These are phyloP conservation scores for Austrolebias charrua DNA, from an alignment of 2,797 vertebrate species.

Conservation along the genomic window DNA sequence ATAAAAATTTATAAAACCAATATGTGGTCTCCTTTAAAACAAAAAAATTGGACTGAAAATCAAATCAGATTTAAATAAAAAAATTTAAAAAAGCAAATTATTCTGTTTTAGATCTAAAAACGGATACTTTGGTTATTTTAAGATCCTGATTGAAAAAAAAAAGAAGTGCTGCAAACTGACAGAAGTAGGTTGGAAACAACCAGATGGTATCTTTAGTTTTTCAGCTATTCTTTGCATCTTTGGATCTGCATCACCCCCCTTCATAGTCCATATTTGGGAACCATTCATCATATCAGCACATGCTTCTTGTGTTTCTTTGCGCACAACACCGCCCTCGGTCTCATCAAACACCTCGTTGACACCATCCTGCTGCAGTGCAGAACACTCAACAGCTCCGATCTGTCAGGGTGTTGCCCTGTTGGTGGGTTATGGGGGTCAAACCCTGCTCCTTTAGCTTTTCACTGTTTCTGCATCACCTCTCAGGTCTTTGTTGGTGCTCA, in stretches of 20 bases:
- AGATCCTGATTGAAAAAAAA: no score
- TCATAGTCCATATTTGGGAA: conserved; percentile 63
- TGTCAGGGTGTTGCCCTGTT: conserved; percentile 90
- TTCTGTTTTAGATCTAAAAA: no score
- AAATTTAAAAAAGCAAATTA: no score
- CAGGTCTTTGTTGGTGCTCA: conserved; percentile 93
- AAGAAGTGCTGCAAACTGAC: no score
- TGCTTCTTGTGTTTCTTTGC: conserved; percentile 91
- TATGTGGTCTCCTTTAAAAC: no score
- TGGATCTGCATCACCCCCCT: conserved; percentile 59
- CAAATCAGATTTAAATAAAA: no score
- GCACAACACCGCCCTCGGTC: conserved; percentile 88
- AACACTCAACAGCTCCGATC: conserved; percentile 93
- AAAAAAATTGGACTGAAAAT: no score
- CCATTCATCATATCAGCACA: conserved; percentile 84
- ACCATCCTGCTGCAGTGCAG: conserved; percentile 88
- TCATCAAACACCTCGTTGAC: conserved; percentile 91
- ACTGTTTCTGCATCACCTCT: conserved; percentile 86
- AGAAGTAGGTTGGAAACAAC: conserved; percentile 23
- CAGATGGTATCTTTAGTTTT: conserved; percentile 42
- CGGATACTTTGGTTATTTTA: no score
- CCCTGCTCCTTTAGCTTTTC: conserved; percentile 95
- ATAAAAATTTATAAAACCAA: no score
- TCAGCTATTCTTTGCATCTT: conserved; percentile 57
- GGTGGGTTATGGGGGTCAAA: conserved; percentile 86